Conservation (phyloP, 2,797 vertebrate genomes). For the Myiotriccus ornatus region DNA sequence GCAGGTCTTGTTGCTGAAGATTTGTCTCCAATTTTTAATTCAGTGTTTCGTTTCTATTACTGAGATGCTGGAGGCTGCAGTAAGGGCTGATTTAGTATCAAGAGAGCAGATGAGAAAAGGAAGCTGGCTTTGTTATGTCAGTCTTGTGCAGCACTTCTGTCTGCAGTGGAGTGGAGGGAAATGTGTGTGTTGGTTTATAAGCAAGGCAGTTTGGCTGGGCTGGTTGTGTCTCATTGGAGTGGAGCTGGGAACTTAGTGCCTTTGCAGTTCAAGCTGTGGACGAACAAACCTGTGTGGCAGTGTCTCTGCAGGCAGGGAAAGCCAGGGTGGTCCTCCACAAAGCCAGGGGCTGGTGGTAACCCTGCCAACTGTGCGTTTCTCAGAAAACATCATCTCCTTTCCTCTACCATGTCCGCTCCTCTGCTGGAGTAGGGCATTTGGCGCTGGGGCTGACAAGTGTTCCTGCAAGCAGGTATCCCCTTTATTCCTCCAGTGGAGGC, state of each 20-base stretch:
- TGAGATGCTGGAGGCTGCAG: neutral
- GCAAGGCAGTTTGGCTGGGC: neutral
- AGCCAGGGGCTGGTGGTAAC: neutral
- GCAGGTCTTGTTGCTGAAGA: neutral
- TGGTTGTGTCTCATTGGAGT: neutral
- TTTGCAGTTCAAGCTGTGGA: neutral
- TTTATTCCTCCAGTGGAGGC: neutral
- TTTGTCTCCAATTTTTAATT: neutral
- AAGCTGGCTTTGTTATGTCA: neutral
- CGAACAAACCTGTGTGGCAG: neutral
- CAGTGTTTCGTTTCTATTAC: neutral
- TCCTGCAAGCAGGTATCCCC: neutral
- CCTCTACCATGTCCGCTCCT: neutral
- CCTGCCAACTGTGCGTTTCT: neutral
- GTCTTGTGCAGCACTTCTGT: neutral
- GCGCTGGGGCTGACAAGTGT: neutral
- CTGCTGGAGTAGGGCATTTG: neutral
- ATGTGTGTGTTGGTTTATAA: neutral
- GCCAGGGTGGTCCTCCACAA: neutral
- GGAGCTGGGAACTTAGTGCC: neutral
- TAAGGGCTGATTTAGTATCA: constrained; percentile 1
- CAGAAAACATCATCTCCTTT: neutral
- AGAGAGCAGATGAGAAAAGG: neutral
- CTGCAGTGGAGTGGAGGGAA: neutral
- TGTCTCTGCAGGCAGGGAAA: neutral